Conservation (phyloP, 2,888 invertebrate genomes). For the Phengaris alcon region DNA sequence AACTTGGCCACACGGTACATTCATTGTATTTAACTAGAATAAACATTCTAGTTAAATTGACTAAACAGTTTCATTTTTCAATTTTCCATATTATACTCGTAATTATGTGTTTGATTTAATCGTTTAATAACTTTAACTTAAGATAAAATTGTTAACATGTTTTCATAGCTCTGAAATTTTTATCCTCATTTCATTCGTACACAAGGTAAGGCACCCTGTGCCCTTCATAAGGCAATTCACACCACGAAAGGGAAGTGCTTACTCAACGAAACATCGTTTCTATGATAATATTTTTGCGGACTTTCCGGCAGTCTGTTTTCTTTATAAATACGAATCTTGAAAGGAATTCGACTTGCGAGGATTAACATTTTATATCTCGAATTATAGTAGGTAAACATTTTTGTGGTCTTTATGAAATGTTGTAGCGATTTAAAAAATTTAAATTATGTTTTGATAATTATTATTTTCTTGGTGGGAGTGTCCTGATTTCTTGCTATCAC, state of each 20-base stretch:
- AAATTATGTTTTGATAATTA: too few species aligned
- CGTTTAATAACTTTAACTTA: not conserved
- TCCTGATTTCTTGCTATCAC: too few species aligned
- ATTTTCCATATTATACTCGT: too few species aligned
- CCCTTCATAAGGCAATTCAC: constrained; percentile 4
- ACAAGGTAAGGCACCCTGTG: constrained; percentile 32
- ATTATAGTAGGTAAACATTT: not conserved
- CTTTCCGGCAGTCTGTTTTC: not conserved
- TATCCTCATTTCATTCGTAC: constrained; percentile 13
- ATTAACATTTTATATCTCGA: constrained; percentile 17
- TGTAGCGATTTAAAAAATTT: too few species aligned
- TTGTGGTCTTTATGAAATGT: too few species aligned
- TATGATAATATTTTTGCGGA: constrained; percentile 14
- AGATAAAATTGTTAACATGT: not conserved
- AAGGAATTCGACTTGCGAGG: not conserved
- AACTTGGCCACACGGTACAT: too few species aligned
- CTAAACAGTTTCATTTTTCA: too few species aligned
- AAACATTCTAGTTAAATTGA: too few species aligned
- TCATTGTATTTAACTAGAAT: too few species aligned
- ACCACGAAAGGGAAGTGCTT: not conserved
- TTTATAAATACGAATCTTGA: not conserved
- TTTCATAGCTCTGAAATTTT: constrained; percentile 15
- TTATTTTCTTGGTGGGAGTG: too few species aligned
- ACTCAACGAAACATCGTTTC: not conserved
- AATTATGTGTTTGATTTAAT: not conserved